phyloP scores from a whole-genome alignment of 1,140 invertebrate genomes.

The Meloidogyne hapla region DNA sequence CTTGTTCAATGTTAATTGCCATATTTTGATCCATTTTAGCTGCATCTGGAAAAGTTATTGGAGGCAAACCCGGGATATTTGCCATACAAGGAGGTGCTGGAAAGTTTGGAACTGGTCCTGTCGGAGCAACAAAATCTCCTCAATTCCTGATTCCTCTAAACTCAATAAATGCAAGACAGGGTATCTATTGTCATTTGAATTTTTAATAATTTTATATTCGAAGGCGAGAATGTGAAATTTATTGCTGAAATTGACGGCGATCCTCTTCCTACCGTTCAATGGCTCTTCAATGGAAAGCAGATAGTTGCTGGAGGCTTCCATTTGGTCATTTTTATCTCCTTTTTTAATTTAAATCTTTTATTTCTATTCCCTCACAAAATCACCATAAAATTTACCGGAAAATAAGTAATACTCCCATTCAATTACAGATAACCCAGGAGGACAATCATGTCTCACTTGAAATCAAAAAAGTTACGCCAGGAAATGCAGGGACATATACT shows the following conservation, averaged over 20 bases:
- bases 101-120: slow-evolving; percentile 30
- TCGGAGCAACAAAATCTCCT: slow-evolving; percentile 47
- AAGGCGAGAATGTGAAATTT: slow-evolving; percentile 59
- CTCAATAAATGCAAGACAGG: slow-evolving; percentile 51
- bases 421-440: slow-evolving; percentile 53
- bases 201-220: not conserved
- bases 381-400: too few relatives aligned
- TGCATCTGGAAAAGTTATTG: slow-evolving; percentile 47
- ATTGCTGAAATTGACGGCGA: slow-evolving; percentile 58
- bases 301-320: slow-evolving; percentile 47
- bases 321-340: slow-evolving; percentile 42
- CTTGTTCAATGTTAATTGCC: not conserved
- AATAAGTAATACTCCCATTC: too few relatives aligned
- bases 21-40: slow-evolving; percentile 49
- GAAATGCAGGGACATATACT: slow-evolving; percentile 52
- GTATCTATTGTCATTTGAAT: not conserved
- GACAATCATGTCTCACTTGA: slow-evolving; percentile 59
- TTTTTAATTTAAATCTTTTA: not conserved
- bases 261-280: slow-evolving; percentile 55
- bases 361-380: too few relatives aligned
- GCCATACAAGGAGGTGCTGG: slow-evolving; percentile 18
- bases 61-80: slow-evolving; percentile 35
- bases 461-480: slow-evolving; percentile 51
- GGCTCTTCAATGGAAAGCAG: slow-evolving; percentile 58
- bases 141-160: slow-evolving; percentile 56